Evolutionary conservation across 2,797 vertebrate genomes (phyloP), one percentile per base, ranked within the genome.

Genomic region (Mormyrops boulengeri): DNA sequence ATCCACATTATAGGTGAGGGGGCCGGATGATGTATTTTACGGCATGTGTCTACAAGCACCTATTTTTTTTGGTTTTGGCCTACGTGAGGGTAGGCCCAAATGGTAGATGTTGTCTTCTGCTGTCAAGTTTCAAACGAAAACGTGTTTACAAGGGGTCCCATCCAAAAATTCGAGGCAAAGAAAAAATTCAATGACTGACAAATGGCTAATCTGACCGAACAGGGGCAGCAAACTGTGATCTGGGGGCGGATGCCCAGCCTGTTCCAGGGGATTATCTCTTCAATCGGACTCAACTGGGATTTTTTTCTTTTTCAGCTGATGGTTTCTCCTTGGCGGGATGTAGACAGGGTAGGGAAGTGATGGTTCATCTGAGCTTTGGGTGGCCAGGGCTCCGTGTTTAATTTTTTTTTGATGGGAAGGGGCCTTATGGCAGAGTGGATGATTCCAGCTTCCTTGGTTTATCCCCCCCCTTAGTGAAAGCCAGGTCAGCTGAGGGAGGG

Each of bases 101-200:
- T 11, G 41, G 38, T 5, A 26, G 38, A 49, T 84, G 47, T n/a
- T 86, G 47, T 50, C 12, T 26, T 1, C 11, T 47, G 53, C 19
- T 86, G 47, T 86, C 84, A 30, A 86, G 47, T 52, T 86, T 86
- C 92, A 91, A 91, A 91, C 5, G 38, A 7, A 80, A 80, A 80
- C 91, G 5, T 91, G 92, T 92, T 89, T 92, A 91, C 88, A 50
- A 90, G 88, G 91, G 87, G 77, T 89, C 91, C 84, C 89, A 7
- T 52, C 47, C 3, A 52, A 92, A 94, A 93, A 93, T 88, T 92
- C 90, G 90, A 92, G 88, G 87, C 50, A 88, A 57, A 89, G 38
- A 91, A 93, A 94, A 93, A 94, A 92, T 19, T 66, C 89, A 89
- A 91, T 90, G 90, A 82, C 87, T 30, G 7, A 77, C 88, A 69